Percentiles rank a stretch among this genome's conserved stretches.
phyloP scores from a whole-genome alignment of 2,797 vertebrate genomes.

The Lepus townsendii region DNA sequence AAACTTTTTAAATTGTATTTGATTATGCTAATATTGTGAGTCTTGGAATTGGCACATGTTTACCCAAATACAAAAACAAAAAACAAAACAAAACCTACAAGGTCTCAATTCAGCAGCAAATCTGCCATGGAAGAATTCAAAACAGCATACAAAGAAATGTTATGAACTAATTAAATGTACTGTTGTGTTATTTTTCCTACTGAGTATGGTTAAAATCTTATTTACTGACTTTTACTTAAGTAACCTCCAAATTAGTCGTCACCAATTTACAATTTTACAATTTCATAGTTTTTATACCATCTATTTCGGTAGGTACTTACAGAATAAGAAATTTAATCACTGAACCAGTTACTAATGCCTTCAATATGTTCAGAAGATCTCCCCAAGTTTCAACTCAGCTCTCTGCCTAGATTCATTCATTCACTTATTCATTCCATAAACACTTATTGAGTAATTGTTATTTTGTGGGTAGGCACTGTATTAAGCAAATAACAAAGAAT shows the following conservation, averaged over 20 bases:
- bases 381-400: neutral
- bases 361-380: neutral
- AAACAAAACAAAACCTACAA: neutral
- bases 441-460: neutral
- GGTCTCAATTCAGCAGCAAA: slow-evolving; percentile 40
- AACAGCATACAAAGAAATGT: slow-evolving; percentile 6
- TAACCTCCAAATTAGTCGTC: slow-evolving; percentile 6
- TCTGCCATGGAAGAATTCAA: slow-evolving; percentile 6
- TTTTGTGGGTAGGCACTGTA: neutral
- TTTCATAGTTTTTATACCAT: neutral
- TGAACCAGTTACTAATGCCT: neutral
- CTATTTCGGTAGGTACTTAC: neutral
- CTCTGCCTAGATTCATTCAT: neutral
- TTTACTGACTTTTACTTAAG: slow-evolving; percentile 42
- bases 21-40: slow-evolving; percentile 60
- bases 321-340: neutral
- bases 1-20: slow-evolving; percentile 67
- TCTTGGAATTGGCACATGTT: slow-evolving; percentile 41
- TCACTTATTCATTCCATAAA: neutral
- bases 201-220: slow-evolving; percentile 1
- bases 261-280: neutral
- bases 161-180: slow-evolving; percentile 49
- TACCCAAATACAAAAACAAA: slow-evolving; percentile 36
- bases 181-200: neutral
- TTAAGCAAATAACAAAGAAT: neutral